These are phyloP conservation scores for Conus ventricosus DNA, from an alignment of 1,140 invertebrate genomes.

Conservation along the genomic window DNA sequence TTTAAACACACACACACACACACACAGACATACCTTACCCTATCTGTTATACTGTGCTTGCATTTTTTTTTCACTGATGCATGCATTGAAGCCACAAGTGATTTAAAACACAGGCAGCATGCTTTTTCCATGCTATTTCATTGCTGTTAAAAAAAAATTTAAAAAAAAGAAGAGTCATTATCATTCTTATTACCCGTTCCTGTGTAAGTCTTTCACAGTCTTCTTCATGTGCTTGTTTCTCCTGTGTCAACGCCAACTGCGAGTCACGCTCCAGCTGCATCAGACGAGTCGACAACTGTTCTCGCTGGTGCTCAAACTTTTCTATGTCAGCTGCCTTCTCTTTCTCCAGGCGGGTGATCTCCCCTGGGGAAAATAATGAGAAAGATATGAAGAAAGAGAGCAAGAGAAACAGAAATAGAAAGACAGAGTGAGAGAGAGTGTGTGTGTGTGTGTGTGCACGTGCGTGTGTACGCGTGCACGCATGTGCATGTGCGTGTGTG, in stretches of 20 bases:
- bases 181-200: background rate
- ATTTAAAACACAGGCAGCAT: too few relatives aligned
- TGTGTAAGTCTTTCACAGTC: background rate
- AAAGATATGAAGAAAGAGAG: background rate
- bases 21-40: too few relatives aligned
- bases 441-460: too few relatives aligned
- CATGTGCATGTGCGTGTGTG: background rate
- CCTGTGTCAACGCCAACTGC: constrained; percentile 69
- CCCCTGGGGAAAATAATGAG: background rate
- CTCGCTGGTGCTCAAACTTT: constrained; percentile 66
- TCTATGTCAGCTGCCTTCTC: constrained; percentile 47
- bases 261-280: constrained; percentile 71
- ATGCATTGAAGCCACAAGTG: too few relatives aligned
- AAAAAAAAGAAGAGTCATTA: background rate
- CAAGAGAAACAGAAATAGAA: too few relatives aligned
- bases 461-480: too few relatives aligned
- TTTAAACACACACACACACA: too few relatives aligned
- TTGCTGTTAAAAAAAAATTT: too few relatives aligned
- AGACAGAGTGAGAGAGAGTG: too few relatives aligned
- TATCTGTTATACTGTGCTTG: too few relatives aligned
- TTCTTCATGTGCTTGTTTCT: constrained; percentile 60
- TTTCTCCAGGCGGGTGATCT: background rate
- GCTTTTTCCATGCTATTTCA: too few relatives aligned
- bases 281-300: constrained; percentile 64
- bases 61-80: too few relatives aligned